Percentiles rank a stretch among this genome's conserved stretches.
Evolutionary conservation across 35 echinoderm and acorn worm genomes (phyloP).

Genomic region (Heliocidaris tuberculata): DNA sequence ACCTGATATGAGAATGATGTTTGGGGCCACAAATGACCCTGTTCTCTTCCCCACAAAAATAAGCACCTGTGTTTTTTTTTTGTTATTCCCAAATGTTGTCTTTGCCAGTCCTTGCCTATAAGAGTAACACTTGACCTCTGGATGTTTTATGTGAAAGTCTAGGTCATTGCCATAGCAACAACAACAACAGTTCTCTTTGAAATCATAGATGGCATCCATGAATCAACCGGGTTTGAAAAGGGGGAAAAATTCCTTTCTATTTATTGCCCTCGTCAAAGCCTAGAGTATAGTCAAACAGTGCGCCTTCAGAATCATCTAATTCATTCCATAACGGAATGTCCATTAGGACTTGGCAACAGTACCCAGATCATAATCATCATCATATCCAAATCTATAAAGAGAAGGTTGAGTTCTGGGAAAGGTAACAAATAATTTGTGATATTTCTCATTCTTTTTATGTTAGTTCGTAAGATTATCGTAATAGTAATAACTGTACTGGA

Average conservation of each 20-base stretch:
- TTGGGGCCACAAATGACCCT: background rate
- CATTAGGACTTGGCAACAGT: too few relatives aligned
- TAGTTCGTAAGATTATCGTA: too few relatives aligned
- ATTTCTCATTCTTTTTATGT: too few relatives aligned
- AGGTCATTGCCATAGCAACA: background rate
- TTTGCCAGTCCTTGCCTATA: background rate
- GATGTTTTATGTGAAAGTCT: conserved; percentile 11
- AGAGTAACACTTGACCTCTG: conserved; percentile 1
- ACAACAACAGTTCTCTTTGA: background rate
- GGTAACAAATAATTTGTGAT: too few relatives aligned
- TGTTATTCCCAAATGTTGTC: conserved; percentile 17
- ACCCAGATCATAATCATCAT: too few relatives aligned
- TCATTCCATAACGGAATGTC: too few relatives aligned
- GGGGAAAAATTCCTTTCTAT: background rate
- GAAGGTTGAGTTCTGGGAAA: too few relatives aligned
- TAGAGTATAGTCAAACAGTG: too few relatives aligned
- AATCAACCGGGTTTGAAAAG: background rate
- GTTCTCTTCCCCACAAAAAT: background rate
- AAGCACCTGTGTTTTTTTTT: background rate
- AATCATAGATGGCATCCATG: background rate
- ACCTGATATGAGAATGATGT: background rate
- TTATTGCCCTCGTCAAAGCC: background rate
- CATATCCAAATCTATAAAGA: too few relatives aligned
- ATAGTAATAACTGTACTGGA: too few relatives aligned
- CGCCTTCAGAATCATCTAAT: too few relatives aligned